These are phyloP conservation scores for Melipona quadrifasciata DNA, from an alignment of 1,140 invertebrate species.

Conservation along the genomic window DNA sequence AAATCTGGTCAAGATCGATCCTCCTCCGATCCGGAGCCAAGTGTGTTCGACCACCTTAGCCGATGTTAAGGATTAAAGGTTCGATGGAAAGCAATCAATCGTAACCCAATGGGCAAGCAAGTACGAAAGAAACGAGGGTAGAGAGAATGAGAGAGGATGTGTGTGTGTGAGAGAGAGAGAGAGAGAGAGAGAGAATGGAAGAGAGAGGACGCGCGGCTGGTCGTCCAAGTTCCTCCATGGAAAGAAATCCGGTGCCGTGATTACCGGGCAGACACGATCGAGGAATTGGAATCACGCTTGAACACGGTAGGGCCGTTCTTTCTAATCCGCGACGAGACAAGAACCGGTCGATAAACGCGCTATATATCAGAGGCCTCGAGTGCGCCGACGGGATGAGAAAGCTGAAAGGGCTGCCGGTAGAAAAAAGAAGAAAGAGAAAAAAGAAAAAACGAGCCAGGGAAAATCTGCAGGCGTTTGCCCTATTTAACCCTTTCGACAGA, in stretches of 20 bases:
- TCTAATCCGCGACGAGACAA: conserved; percentile 63
- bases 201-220: neutral
- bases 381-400: conserved; percentile 48
- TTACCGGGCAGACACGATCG: conserved; percentile 47
- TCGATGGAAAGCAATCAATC: conserved; percentile 31
- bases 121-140: conserved; percentile 10
- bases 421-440: neutral
- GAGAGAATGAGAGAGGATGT: neutral
- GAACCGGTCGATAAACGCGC: conserved; percentile 57
- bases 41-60: neutral
- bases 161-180: no score
- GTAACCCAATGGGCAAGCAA: conserved; percentile 11
- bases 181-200: neutral
- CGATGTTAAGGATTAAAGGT: conserved; percentile 43
- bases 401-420: conserved; percentile 21
- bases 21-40: neutral
- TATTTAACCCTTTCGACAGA: conserved; percentile 23
- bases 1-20: neutral
- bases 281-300: conserved; percentile 47
- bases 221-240: conserved; percentile 26
- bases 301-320: conserved; percentile 47
- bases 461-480: conserved; percentile 37
- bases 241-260: conserved; percentile 46
- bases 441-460: neutral
- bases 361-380: conserved; percentile 52